phyloP scores from a whole-genome alignment of 1,140 invertebrate species.

The Limonius californicus region DNA sequence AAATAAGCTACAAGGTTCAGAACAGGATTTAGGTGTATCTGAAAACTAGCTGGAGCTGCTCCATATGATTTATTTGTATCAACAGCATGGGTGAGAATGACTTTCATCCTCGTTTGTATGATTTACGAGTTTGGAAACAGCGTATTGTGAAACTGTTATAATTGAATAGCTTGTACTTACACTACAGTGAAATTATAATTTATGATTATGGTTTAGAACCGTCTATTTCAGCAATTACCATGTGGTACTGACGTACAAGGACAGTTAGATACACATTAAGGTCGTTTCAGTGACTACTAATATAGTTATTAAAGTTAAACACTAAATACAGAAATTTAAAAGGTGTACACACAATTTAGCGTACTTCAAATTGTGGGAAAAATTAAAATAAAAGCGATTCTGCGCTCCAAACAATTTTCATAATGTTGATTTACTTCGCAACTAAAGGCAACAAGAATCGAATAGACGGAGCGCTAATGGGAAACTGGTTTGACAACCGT shows the following conservation, averaged over 20 bases:
- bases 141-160: constrained; percentile 14
- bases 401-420: no score
- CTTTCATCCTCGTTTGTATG: constrained; percentile 13
- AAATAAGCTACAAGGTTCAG: constrained; percentile 1
- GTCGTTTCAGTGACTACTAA: not conserved
- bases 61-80: constrained; percentile 7
- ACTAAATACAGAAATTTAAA: no score
- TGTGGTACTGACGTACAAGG: not conserved
- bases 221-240: constrained; percentile 2
- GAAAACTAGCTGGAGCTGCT: constrained; percentile 1
- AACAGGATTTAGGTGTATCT: constrained; percentile 12
- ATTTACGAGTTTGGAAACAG: constrained; percentile 9
- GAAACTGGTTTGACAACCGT: no score
- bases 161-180: constrained; percentile 11
- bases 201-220: constrained; percentile 4
- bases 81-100: constrained; percentile 12
- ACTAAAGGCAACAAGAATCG: no score
- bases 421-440: no score
- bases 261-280: not conserved
- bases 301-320: no score
- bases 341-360: no score
- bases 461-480: no score
- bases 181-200: constrained; percentile 13
- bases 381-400: no score
- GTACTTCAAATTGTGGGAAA: no score